Conservation (phyloP, 2,888 invertebrate species). For the Cataglyphis albicans region DNA sequence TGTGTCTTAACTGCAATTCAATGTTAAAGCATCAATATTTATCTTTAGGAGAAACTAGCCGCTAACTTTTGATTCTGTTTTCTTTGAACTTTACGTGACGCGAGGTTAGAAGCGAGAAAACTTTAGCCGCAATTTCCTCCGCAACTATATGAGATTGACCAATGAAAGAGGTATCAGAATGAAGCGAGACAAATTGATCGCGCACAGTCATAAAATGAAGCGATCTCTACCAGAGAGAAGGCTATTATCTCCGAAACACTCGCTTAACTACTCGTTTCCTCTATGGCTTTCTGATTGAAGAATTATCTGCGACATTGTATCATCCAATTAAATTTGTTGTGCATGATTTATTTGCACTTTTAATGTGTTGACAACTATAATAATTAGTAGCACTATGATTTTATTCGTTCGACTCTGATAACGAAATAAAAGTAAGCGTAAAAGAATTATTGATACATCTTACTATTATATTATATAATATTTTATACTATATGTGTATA, state of each 20-base stretch:
- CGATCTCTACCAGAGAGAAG: conserved; percentile 23
- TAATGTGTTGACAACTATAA: not conserved
- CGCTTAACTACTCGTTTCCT: conserved; percentile 32
- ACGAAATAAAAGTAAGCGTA: not conserved
- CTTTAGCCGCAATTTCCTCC: conserved; percentile 29
- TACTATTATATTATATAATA: not conserved
- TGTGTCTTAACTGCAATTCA: not conserved
- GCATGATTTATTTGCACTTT: conserved; percentile 27
- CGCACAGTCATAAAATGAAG: conserved; percentile 35
- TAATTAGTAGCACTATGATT: not conserved
- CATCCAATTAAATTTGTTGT: conserved; percentile 25
- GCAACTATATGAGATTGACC: conserved; percentile 44
- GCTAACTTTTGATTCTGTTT: conserved; percentile 40
- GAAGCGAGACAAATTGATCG: conserved; percentile 50
- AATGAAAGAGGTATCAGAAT: conserved; percentile 46
- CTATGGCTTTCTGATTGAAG: not conserved
- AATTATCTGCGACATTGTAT: not conserved
- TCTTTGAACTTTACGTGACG: conserved; percentile 25
- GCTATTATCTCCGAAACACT: conserved; percentile 46
- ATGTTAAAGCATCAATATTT: not conserved
- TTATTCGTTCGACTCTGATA: not conserved
- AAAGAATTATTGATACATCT: not conserved
- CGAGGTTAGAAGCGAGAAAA: conserved; percentile 30
- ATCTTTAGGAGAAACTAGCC: not conserved
- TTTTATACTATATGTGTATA: not conserved